Evolutionary conservation across 2,888 invertebrate genomes (phyloP).

Genomic region (Byasa hedistus): DNA sequence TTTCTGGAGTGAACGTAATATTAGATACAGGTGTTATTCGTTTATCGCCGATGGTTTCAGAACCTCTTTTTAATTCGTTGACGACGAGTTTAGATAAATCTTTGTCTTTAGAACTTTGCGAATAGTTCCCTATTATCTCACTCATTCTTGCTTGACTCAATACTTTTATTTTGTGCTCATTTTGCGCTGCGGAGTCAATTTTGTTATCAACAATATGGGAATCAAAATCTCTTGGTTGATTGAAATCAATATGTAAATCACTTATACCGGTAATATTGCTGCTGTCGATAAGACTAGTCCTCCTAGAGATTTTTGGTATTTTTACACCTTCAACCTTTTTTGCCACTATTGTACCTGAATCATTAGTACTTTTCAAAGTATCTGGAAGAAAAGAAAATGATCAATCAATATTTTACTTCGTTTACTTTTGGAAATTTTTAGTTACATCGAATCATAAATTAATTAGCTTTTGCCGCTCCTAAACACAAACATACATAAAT

Average conservation of each 20-base stretch:
- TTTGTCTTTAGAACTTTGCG: constrained; percentile 53
- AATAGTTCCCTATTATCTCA: constrained; percentile 50
- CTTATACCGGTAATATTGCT: constrained; percentile 41
- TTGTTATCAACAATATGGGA: constrained; percentile 61
- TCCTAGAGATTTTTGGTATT: constrained; percentile 43
- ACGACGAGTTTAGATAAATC: constrained; percentile 65
- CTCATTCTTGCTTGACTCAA: constrained; percentile 44
- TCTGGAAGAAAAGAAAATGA: constrained; percentile 46
- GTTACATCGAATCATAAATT: too few species aligned
- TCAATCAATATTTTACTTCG: not conserved
- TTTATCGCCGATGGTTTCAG: constrained; percentile 60
- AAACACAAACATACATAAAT: too few species aligned
- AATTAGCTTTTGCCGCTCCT: too few species aligned
- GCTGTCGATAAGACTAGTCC: constrained; percentile 41
- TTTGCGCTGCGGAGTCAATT: constrained; percentile 52
- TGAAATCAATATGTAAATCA: constrained; percentile 59
- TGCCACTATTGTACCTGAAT: constrained; percentile 56
- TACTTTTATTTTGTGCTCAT: constrained; percentile 42
- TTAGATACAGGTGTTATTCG: constrained; percentile 58
- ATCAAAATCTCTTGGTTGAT: constrained; percentile 47
- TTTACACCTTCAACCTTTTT: constrained; percentile 44
- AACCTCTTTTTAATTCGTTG: constrained; percentile 59
- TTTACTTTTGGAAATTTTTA: too few species aligned
- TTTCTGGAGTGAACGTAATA: constrained; percentile 70
- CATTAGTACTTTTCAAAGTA: constrained; percentile 52